A percentile compares a stretch with the other conserved stretches of the same genome.
Conservation (phyloP, 2,888 invertebrate species). For the Cheilosia soror region DNA sequence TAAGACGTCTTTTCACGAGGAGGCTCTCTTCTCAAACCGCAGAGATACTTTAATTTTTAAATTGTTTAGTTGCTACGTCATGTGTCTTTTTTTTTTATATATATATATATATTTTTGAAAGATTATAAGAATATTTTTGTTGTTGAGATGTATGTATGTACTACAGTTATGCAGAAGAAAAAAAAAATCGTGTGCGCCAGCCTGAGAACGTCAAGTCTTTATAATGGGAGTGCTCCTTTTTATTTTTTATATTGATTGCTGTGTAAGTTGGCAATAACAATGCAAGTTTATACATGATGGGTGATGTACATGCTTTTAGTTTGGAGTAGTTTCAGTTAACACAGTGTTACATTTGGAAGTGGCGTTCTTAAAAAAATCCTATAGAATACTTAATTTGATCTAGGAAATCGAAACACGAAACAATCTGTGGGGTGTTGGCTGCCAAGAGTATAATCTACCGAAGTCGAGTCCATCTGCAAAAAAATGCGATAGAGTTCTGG, state of each 20-base stretch:
- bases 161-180: conserved; percentile 52
- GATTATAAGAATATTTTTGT: conserved; percentile 50
- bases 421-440: too few relatives aligned
- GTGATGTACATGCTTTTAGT: too few relatives aligned
- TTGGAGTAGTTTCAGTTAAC: too few relatives aligned
- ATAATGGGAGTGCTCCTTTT: conserved; percentile 32
- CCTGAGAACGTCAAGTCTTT: conserved; percentile 60
- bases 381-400: too few relatives aligned
- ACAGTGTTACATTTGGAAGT: too few relatives aligned
- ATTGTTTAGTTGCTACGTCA: conserved; percentile 16
- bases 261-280: background rate
- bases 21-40: conserved; percentile 40
- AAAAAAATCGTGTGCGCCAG: conserved; percentile 56
- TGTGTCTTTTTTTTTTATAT: conserved; percentile 18
- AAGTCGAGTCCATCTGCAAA: too few relatives aligned
- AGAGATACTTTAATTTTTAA: conserved; percentile 24
- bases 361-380: too few relatives aligned
- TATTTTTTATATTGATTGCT: background rate
- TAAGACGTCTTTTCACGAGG: conserved; percentile 53
- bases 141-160: conserved; percentile 50
- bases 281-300: too few relatives aligned
- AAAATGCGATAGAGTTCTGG: too few relatives aligned
- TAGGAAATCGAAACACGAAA: too few relatives aligned
- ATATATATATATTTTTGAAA: conserved; percentile 7
- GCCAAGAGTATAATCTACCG: too few relatives aligned